Percentiles rank a stretch among this genome's conserved stretches.
Evolutionary conservation across 2,888 invertebrate genomes (phyloP).

Genomic region (Drosophila imparisetae): DNA sequence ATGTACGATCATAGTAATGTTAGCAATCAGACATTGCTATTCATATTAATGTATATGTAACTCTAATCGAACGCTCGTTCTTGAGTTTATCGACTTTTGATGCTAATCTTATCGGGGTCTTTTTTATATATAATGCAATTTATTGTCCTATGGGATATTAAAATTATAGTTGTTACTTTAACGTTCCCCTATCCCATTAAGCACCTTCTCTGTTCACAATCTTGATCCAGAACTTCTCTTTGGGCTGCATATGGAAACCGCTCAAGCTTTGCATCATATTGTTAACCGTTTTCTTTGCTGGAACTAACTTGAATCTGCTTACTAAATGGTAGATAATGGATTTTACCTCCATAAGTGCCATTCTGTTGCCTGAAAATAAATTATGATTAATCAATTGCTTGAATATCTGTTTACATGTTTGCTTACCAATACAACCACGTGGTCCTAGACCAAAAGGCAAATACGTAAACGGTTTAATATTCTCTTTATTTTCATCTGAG

Average conservation of each 20-base stretch:
- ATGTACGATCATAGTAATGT: not conserved
- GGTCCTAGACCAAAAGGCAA: conserved; percentile 85
- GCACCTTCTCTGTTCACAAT: conserved; percentile 45
- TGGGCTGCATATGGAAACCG: conserved; percentile 58
- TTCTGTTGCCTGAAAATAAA: conserved; percentile 58
- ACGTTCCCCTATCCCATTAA: not conserved
- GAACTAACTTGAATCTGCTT: conserved; percentile 62
- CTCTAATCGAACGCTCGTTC: not conserved
- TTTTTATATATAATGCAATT: not conserved
- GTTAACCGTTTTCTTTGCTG: conserved; percentile 54
- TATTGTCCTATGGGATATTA: not conserved
- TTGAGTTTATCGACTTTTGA: not conserved
- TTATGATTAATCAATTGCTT: not conserved
- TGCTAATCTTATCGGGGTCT: not conserved
- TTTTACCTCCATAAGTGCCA: conserved; percentile 79
- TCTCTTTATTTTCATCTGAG: conserved; percentile 69
- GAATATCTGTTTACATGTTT: not conserved
- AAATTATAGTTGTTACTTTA: not conserved
- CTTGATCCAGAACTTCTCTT: conserved; percentile 74
- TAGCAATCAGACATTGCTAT: not conserved
- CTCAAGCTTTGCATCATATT: conserved; percentile 58
- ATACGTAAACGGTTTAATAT: conserved; percentile 53
- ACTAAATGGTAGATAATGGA: conserved; percentile 73
- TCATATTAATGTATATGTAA: not conserved
- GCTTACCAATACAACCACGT: conserved; percentile 82